Evolutionary conservation across 2,888 invertebrate species (phyloP).

Genomic region (Macaria notata): DNA sequence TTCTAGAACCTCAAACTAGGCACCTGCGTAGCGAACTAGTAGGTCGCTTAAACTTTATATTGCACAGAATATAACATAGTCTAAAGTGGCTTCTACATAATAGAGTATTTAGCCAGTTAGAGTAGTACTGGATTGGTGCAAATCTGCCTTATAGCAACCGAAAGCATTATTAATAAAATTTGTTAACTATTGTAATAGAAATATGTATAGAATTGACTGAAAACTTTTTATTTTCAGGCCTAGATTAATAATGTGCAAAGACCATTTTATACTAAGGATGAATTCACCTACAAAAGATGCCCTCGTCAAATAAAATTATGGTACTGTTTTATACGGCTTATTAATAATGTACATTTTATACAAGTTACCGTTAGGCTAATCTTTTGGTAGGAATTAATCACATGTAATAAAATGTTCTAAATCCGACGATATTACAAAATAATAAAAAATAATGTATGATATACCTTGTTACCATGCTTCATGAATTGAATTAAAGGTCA

Average conservation of each 20-base stretch:
- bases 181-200: constrained; percentile 45
- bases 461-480: constrained; percentile 82
- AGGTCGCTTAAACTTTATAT: no score
- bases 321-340: constrained; percentile 75
- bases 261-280: constrained; percentile 67
- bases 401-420: constrained; percentile 75
- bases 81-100: constrained; percentile 1
- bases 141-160: constrained; percentile 30
- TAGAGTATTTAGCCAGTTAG: constrained; percentile 7
- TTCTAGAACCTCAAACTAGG: no score
- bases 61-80: background rate
- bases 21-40: no score
- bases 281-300: constrained; percentile 66
- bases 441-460: constrained; percentile 72
- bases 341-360: constrained; percentile 75
- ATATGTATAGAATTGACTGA: constrained; percentile 50
- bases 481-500: constrained; percentile 80
- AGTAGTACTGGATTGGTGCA: constrained; percentile 28
- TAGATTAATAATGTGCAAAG: constrained; percentile 65
- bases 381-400: constrained; percentile 74
- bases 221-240: constrained; percentile 63
- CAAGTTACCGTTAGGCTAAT: constrained; percentile 80
- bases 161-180: constrained; percentile 44
- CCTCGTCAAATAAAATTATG: constrained; percentile 59
- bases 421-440: constrained; percentile 63